Conservation (phyloP, 2,113 vertebrate genomes). For the Aepyceros melampus region DNA sequence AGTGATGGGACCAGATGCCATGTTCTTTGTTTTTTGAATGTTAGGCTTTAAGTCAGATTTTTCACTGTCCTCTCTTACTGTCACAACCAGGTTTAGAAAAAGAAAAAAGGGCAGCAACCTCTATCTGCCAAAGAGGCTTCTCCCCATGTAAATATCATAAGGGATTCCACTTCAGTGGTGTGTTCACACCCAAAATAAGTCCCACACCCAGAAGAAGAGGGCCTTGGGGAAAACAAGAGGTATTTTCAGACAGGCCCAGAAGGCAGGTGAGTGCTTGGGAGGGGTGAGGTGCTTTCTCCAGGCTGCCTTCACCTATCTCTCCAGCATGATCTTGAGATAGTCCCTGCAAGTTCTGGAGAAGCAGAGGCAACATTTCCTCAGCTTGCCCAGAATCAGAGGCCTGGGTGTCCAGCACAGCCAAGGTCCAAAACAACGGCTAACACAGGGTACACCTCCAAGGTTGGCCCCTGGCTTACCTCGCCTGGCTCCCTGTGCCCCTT, state of each 20-base stretch:
- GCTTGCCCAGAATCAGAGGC: background rate
- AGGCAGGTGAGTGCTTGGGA: background rate
- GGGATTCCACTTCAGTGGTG: background rate
- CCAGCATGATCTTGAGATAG: background rate
- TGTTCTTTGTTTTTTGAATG: background rate
- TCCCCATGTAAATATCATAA: background rate
- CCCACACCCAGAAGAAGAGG: background rate
- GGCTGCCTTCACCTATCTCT: background rate
- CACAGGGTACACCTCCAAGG: background rate
- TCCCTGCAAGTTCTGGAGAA: background rate
- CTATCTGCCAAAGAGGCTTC: background rate
- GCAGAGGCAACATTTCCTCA: background rate
- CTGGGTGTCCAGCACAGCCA: background rate
- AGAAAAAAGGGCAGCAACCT: background rate
- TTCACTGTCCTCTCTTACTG: background rate
- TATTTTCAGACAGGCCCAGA: background rate
- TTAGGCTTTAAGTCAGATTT: background rate
- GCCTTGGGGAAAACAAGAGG: background rate
- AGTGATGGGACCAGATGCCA: background rate
- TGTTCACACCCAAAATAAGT: background rate
- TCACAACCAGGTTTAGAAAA: background rate
- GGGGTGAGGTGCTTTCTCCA: background rate
- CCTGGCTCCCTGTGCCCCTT: rapidly evolving
- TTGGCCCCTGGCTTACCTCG: background rate
- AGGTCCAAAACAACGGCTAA: background rate